Evolutionary conservation across 2,888 invertebrate species (phyloP).

Genomic region (Azorinus chamasolen): DNA sequence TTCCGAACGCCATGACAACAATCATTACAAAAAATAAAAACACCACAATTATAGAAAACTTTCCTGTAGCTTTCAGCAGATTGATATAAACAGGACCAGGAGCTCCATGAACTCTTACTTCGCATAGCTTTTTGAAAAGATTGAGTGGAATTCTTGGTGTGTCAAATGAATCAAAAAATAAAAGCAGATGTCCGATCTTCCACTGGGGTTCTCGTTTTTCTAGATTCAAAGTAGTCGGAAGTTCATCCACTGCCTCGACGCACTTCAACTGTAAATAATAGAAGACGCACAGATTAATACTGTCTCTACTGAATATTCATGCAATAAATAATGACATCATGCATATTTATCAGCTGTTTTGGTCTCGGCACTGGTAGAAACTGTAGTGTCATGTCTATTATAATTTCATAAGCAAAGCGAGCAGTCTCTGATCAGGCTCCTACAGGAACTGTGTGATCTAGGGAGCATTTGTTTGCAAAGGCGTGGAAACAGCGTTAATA

Average conservation of each 20-base stretch:
- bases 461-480: too few relatives aligned
- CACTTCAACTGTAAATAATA: slow-evolving; percentile 61
- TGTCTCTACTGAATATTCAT: too few relatives aligned
- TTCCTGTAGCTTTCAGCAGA: slow-evolving; percentile 80
- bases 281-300: too few relatives aligned
- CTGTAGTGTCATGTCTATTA: too few relatives aligned
- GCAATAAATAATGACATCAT: too few relatives aligned
- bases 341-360: too few relatives aligned
- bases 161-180: slow-evolving; percentile 84
- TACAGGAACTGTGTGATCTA: too few relatives aligned
- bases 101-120: slow-evolving; percentile 82
- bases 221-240: slow-evolving; percentile 73
- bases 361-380: too few relatives aligned
- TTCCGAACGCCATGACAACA: slow-evolving; percentile 84
- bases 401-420: too few relatives aligned
- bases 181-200: slow-evolving; percentile 82
- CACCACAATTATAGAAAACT: slow-evolving; percentile 82
- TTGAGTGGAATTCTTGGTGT: slow-evolving; percentile 83
- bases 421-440: too few relatives aligned
- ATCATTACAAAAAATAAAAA: slow-evolving; percentile 84
- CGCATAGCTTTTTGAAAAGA: slow-evolving; percentile 82
- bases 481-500: too few relatives aligned
- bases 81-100: slow-evolving; percentile 84
- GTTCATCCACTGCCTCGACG: slow-evolving; percentile 77
- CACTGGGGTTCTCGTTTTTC: slow-evolving; percentile 79